Percentiles rank a stretch among this genome's conserved stretches.
Conservation (phyloP, 2,797 vertebrate species). For the Galagoides demidoff region DNA sequence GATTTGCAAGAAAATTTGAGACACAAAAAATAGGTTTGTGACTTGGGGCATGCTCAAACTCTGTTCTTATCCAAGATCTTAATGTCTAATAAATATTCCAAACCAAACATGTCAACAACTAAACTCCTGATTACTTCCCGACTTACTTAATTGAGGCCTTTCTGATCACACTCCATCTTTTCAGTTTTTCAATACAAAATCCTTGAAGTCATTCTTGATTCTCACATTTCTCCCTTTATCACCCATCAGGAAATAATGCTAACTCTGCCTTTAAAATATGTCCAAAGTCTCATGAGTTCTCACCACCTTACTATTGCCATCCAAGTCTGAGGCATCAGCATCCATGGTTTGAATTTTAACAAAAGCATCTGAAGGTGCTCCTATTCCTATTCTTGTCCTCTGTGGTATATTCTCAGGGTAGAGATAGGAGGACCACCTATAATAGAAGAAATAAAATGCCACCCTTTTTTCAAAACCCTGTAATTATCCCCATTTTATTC, state of each 20-base stretch:
- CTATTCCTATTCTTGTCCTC: background rate
- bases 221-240: background rate
- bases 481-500: no score
- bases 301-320: background rate
- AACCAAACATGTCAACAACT: background rate
- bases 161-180: background rate
- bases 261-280: background rate
- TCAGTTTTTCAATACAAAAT: background rate
- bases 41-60: no score
- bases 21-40: no score
- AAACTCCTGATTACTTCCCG: background rate
- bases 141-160: background rate
- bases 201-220: background rate
- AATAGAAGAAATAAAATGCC: background rate
- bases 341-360: background rate
- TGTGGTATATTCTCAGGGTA: background rate
- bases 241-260: background rate
- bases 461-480: background rate
- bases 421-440: background rate
- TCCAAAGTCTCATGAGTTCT: background rate
- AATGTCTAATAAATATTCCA: background rate
- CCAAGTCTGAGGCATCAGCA: background rate
- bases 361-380: background rate
- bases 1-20: no score
- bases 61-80: no score